Conservation (phyloP, 2,888 invertebrate genomes). For the Xestia rhomboidea region DNA sequence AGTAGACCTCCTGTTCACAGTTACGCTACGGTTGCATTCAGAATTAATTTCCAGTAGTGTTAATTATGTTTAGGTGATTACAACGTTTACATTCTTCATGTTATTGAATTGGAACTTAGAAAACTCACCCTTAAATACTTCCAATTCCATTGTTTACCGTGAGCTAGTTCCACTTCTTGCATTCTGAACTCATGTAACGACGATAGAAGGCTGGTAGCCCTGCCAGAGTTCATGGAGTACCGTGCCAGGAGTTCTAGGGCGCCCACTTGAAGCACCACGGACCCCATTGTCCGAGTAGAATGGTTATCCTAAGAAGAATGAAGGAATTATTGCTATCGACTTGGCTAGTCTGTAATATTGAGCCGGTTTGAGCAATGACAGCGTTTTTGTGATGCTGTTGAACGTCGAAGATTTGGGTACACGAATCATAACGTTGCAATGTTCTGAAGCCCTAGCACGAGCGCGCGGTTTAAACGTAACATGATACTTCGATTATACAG, state of each 20-base stretch:
- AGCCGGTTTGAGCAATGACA: neutral
- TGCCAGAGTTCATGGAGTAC: constrained; percentile 87
- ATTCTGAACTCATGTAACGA: constrained; percentile 90
- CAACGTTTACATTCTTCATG: neutral
- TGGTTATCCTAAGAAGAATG: constrained; percentile 74
- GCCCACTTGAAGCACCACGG: constrained; percentile 86
- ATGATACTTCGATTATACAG: too few species aligned
- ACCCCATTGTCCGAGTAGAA: constrained; percentile 83
- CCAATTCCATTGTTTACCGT: constrained; percentile 92
- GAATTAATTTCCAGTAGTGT: neutral
- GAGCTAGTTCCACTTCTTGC: constrained; percentile 88
- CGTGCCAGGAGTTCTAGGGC: constrained; percentile 86
- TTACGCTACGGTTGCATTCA: neutral
- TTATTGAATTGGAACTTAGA: neutral
- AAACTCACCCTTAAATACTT: constrained; percentile 90
- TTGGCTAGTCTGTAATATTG: neutral
- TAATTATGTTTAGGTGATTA: neutral
- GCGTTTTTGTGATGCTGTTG: neutral
- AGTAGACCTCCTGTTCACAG: too few species aligned
- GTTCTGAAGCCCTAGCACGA: neutral
- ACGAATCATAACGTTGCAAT: neutral
- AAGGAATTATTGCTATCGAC: neutral
- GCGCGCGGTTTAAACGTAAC: too few species aligned
- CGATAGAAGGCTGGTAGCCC: constrained; percentile 88
- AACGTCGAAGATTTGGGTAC: neutral